These are phyloP conservation scores for Salticus scenicus DNA, from an alignment of 2,888 invertebrate genomes.

Conservation along the genomic window DNA sequence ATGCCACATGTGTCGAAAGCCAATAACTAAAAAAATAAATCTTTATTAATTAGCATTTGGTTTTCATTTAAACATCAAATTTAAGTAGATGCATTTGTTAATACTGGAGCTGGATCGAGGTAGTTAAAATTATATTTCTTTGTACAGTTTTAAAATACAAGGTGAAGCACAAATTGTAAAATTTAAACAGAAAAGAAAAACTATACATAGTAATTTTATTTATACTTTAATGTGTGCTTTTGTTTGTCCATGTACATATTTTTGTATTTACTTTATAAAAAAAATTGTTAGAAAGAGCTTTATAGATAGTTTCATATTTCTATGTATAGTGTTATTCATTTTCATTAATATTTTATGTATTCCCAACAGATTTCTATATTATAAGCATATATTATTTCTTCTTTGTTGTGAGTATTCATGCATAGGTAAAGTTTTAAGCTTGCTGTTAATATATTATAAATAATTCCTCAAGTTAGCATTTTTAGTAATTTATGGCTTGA, in stretches of 20 bases:
- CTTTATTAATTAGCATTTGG: constrained; percentile 76
- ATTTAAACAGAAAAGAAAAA: neutral
- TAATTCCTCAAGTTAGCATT: too few relatives aligned
- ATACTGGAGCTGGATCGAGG: neutral
- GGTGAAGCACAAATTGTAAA: neutral
- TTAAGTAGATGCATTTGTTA: neutral
- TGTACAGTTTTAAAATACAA: neutral
- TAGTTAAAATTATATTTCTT: neutral
- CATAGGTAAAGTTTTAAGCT: neutral
- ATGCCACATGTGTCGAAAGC: constrained; percentile 90
- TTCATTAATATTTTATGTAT: too few relatives aligned
- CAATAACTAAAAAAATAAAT: constrained; percentile 84
- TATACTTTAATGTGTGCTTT: neutral
- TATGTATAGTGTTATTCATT: too few relatives aligned
- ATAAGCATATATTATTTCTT: neutral
- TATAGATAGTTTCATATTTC: neutral
- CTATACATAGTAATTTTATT: neutral
- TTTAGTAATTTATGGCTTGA: too few relatives aligned
- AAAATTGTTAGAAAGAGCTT: neutral
- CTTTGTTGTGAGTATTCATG: neutral
- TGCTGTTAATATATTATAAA: too few relatives aligned
- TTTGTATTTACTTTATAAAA: neutral
- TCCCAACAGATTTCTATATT: too few relatives aligned
- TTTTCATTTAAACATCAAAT: neutral
- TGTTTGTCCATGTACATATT: neutral